These are phyloP conservation scores for Oncorhynchus clarkii DNA, from an alignment of 2,113 vertebrate species.

Conservation along the genomic window DNA sequence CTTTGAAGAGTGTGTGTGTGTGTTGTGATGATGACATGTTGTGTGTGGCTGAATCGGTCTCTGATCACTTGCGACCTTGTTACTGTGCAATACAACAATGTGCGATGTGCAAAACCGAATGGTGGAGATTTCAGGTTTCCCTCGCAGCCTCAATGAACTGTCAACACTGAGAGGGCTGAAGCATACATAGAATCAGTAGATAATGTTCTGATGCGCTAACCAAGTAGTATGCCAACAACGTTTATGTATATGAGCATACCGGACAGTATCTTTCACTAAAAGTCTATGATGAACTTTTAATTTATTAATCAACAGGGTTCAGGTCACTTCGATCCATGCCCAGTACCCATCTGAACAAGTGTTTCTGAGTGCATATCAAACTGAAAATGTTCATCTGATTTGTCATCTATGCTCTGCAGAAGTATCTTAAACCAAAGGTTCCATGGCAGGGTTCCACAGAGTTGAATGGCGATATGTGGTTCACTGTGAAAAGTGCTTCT, in stretches of 20 bases:
- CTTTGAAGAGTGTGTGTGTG: slow-evolving; percentile 26
- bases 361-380: neutral
- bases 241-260: neutral
- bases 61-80: slow-evolving; percentile 42
- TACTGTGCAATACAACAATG: slow-evolving; percentile 55
- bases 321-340: neutral
- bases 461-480: slow-evolving; percentile 18
- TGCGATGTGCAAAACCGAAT: slow-evolving; percentile 25
- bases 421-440: slow-evolving; percentile 20
- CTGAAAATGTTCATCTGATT: neutral
- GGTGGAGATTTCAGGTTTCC: slow-evolving; percentile 4
- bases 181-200: too few species aligned
- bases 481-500: slow-evolving; percentile 41
- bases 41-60: neutral
- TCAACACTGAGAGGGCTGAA: neutral
- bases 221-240: neutral
- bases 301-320: too few species aligned
- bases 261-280: neutral
- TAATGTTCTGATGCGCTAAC: neutral
- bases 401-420: slow-evolving; percentile 3
- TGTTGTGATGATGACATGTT: neutral
- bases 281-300: neutral
- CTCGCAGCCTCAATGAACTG: neutral
- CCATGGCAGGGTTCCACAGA: neutral
- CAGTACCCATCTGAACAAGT: neutral